Conservation (phyloP, 2,888 invertebrate species). For the Amphimallon solstitiale region DNA sequence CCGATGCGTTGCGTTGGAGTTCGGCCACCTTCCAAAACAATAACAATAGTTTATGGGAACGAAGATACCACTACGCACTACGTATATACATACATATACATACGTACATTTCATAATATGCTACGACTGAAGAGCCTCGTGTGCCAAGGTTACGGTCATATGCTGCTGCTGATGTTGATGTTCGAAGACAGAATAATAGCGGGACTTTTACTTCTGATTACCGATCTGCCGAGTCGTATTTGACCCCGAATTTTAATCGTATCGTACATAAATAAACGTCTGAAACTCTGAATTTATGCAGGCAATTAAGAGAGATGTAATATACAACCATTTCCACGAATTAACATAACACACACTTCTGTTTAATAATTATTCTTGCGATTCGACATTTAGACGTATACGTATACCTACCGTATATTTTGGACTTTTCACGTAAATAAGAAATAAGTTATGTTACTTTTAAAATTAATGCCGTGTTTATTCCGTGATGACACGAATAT, state of each 20-base stretch:
- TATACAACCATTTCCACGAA: slow-evolving; percentile 3
- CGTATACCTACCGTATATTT: too few relatives aligned
- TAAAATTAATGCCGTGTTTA: too few relatives aligned
- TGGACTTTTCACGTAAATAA: too few relatives aligned
- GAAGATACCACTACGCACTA: too few relatives aligned
- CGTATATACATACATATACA: too few relatives aligned
- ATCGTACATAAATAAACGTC: background rate
- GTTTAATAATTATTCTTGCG: slow-evolving; percentile 4
- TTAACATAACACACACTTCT: background rate
- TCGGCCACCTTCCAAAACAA: too few relatives aligned
- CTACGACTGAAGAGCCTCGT: background rate
- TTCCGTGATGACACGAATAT: too few relatives aligned
- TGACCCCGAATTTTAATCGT: slow-evolving; percentile 3
- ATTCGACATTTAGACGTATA: too few relatives aligned
- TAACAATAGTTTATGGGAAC: too few relatives aligned
- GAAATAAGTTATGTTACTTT: too few relatives aligned
- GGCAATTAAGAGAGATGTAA: slow-evolving; percentile 13
- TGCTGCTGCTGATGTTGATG: background rate
- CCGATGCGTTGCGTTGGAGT: too few relatives aligned
- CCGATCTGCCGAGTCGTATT: background rate
- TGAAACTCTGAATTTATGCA: background rate
- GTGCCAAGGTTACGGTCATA: slow-evolving; percentile 1
- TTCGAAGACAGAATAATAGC: background rate
- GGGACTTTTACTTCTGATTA: slow-evolving; percentile 2
- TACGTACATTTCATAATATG: too few relatives aligned